Conservation (phyloP, 2,113 vertebrate species). For the Lasiurus cinereus region DNA sequence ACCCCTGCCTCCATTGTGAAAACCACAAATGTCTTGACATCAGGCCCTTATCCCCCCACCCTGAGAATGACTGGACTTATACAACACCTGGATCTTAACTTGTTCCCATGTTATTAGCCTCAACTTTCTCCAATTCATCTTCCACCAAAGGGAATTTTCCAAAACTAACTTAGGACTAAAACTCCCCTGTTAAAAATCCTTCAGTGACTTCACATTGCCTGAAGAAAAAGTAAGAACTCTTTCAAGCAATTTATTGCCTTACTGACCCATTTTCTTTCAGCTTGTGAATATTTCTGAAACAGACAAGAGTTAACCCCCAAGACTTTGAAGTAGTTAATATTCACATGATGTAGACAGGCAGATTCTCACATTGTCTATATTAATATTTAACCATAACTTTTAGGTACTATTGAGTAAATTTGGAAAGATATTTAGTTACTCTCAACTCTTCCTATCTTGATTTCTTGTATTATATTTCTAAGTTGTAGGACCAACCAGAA, state of each 20-base stretch:
- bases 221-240: neutral
- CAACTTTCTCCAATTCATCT: slow-evolving; percentile 6
- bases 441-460: neutral
- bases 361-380: neutral
- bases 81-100: neutral
- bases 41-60: neutral
- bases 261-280: neutral
- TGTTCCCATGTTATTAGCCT: neutral
- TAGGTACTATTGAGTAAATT: neutral
- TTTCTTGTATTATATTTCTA: slow-evolving; percentile 33
- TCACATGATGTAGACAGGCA: neutral
- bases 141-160: slow-evolving; percentile 36
- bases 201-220: neutral
- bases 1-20: neutral
- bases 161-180: slow-evolving; percentile 12
- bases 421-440: neutral
- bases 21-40: slow-evolving; percentile 1
- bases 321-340: slow-evolving; percentile 15
- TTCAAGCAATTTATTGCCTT: neutral
- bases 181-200: slow-evolving; percentile 3
- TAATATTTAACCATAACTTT: neutral
- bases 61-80: neutral
- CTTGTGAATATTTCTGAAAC: neutral
- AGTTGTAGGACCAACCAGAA: neutral
- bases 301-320: neutral